Conservation (phyloP, 2,113 vertebrate species). For the Mesembrinibis cayennensis region DNA sequence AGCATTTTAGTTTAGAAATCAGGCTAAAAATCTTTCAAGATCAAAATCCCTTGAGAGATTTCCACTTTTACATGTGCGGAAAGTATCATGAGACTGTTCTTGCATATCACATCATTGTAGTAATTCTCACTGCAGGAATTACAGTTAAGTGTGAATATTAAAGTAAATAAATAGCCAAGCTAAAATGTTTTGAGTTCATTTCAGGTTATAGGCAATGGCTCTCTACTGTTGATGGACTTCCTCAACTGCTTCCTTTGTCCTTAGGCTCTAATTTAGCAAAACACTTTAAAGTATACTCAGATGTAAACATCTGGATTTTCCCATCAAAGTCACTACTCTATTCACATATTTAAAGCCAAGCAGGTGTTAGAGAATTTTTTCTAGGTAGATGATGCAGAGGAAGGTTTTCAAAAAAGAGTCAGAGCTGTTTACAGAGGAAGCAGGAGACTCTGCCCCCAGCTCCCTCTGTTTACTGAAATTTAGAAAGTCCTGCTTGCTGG, state of each 20-base stretch:
- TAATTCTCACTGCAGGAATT: slow-evolving; percentile 32
- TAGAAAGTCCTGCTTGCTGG: not conserved
- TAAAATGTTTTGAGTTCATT: slow-evolving; percentile 30
- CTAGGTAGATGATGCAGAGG: not conserved
- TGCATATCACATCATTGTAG: not conserved
- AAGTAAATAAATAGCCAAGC: slow-evolving; percentile 23
- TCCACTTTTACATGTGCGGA: not conserved
- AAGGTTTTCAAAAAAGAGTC: not conserved
- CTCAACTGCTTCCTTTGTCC: slow-evolving; percentile 2
- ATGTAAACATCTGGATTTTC: slow-evolving; percentile 37
- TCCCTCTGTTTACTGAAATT: not conserved
- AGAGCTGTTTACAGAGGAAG: not conserved
- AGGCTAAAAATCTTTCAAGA: slow-evolving; percentile 51
- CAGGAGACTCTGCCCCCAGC: not conserved
- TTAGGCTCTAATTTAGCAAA: slow-evolving; percentile 39
- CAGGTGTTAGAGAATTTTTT: slow-evolving; percentile 5
- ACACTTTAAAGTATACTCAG: not conserved
- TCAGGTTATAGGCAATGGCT: slow-evolving; percentile 14
- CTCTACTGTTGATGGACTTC: not conserved
- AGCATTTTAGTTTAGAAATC: slow-evolving; percentile 31
- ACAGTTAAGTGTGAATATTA: slow-evolving; percentile 12
- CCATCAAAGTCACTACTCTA: not conserved
- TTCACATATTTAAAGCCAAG: slow-evolving; percentile 29
- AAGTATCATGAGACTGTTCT: slow-evolving; percentile 10
- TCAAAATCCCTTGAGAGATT: slow-evolving; percentile 60